Evolutionary conservation across 2,797 vertebrate species (phyloP), one percentile per base, ranked within the genome.

Genomic region (Falco columbarius): DNA sequence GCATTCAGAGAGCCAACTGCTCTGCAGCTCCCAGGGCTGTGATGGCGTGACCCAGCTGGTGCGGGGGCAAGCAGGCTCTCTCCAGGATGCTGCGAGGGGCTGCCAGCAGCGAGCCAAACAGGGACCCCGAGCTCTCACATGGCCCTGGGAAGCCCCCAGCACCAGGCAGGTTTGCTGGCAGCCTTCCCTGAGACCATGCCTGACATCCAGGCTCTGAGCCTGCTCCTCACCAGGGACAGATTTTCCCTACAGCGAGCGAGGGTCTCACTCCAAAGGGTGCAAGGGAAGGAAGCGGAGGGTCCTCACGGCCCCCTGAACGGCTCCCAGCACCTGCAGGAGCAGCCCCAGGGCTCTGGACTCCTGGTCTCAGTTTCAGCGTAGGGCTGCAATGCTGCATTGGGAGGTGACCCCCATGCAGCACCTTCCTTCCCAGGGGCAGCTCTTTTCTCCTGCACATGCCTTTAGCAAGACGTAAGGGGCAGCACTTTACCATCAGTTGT

Each of bases 271-370:
- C 12, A 19, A 20, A 52, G 40, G 15, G 46, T 5, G 19, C 22
- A 13, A 59, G n/a, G 30, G 34, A 34, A 46, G 32, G 56, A 47
- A 38, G 38, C 9, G 8, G n/a, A 54, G 40, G 58, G 22, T 58
- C n/a, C 77, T 30, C 1, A 0, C 18, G 20, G 52, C 49, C 68
- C 49, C 63, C 30, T 38, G 54, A 21, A 51, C 0, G 0, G 20
- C 36, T 54, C 20, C 38, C 27, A 29, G 36, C 3, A 7, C 10
- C 22, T 5, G 3, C 36, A 34, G 51, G 52, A 85, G 13, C 44
- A 52, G 26, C 49, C 46, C 26, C 36, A 49, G 67, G 51, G 36
- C 42, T 47, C 47, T 40, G 20, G 6, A 1, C 6, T 65, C 59
- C 32, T 7, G 0, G 2, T 10, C n/a, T 27, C 62, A n/a, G 3